Evolutionary conservation across 1,140 invertebrate genomes (phyloP).

Genomic region (Zaprionus capensis): DNA sequence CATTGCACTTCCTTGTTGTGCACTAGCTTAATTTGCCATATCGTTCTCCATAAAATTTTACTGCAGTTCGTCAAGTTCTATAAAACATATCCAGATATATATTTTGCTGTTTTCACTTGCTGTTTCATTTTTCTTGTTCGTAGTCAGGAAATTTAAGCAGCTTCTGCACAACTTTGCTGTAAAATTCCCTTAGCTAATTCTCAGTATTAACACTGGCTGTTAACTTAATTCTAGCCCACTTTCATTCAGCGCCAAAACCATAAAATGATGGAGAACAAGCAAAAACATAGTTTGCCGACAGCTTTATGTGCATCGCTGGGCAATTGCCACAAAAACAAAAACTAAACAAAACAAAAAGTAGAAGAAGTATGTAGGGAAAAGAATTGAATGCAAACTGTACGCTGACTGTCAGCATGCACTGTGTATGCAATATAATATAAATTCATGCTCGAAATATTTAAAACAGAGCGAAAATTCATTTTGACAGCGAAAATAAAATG

Average conservation of each 20-base stretch:
- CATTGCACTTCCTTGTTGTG: neutral
- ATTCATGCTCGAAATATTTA: constrained; percentile 23
- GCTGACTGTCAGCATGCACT: constrained; percentile 21
- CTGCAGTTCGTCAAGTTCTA: neutral
- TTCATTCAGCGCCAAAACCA: constrained; percentile 5
- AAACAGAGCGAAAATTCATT: constrained; percentile 13
- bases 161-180: neutral
- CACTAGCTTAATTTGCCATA: too few species aligned
- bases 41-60: neutral
- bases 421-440: constrained; percentile 11
- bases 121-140: neutral
- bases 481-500: constrained; percentile 16
- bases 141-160: neutral
- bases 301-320: constrained; percentile 20
- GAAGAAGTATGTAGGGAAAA: neutral
- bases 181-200: constrained; percentile 4
- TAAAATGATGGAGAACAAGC: constrained; percentile 10
- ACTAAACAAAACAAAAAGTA: neutral
- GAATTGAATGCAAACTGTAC: neutral
- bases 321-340: constrained; percentile 20
- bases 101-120: neutral
- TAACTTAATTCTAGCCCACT: constrained; percentile 10
- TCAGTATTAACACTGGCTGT: neutral
- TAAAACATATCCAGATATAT: neutral
- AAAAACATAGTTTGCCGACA: constrained; percentile 14